Conservation (phyloP, 2,797 vertebrate genomes). For the Rhyacichthys aspro region DNA sequence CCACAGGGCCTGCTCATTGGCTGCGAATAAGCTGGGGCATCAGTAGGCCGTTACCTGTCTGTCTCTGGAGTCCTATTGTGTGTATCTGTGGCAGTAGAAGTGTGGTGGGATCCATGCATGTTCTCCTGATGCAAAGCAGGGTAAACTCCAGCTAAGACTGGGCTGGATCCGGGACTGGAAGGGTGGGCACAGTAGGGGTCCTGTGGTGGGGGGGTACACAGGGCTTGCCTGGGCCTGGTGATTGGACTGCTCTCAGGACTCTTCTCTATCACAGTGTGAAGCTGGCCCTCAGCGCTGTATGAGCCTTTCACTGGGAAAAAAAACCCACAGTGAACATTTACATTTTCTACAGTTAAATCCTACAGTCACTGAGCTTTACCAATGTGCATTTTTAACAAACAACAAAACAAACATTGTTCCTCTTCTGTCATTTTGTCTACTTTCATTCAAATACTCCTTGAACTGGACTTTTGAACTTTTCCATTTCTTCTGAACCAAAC, state of each 20-base stretch:
- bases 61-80: constrained; percentile 56
- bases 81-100: constrained; percentile 43
- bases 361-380: no score
- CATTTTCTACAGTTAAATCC: no score
- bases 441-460: no score
- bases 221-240: constrained; percentile 83
- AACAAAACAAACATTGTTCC: background rate
- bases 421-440: no score
- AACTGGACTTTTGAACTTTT: background rate
- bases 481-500: no score
- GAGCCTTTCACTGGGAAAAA: constrained; percentile 69
- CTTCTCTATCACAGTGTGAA: constrained; percentile 92
- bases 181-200: constrained; percentile 85
- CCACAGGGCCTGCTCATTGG: no score
- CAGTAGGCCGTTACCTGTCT: constrained; percentile 45
- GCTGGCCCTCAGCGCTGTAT: constrained; percentile 84
- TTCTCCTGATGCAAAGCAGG: constrained; percentile 87
- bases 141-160: constrained; percentile 64
- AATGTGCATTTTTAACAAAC: no score
- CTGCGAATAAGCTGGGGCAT: background rate
- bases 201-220: constrained; percentile 63
- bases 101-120: constrained; percentile 81
- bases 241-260: constrained; percentile 94
- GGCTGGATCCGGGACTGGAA: constrained; percentile 79
- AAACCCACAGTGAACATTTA: background rate